phyloP scores from a whole-genome alignment of 2,113 vertebrate genomes.

The Phaethon lepturus region DNA sequence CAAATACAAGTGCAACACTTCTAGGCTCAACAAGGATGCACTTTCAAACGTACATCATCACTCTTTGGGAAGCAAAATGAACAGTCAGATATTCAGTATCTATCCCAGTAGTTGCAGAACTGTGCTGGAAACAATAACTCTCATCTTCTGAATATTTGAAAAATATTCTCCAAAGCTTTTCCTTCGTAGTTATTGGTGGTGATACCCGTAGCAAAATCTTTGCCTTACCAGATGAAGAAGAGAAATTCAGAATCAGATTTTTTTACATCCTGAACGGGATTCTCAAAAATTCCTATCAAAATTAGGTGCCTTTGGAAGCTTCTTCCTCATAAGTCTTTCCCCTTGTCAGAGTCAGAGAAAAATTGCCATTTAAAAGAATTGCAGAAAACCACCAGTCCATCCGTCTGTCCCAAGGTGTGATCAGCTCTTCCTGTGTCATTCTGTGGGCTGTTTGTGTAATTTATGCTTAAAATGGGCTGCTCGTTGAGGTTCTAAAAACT shows the following conservation, averaged over 20 bases:
- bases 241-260: not conserved
- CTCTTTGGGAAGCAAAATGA: not conserved
- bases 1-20: not conserved
- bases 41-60: not conserved
- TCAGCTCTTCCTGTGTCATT: not conserved
- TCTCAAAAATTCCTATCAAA: not conserved
- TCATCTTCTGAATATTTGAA: not conserved
- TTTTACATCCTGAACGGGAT: not conserved
- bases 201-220: not conserved
- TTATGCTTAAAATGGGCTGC: not conserved
- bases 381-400: not conserved
- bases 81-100: not conserved
- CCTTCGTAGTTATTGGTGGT: not conserved
- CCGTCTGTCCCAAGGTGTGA: not conserved
- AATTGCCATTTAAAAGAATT: not conserved
- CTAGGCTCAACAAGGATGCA: not conserved
- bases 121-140: not conserved
- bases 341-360: not conserved
- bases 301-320: not conserved
- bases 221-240: not conserved
- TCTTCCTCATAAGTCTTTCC: not conserved
- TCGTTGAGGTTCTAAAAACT: not conserved
- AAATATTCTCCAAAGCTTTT: not conserved
- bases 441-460: not conserved
- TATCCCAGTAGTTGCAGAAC: not conserved